Evolutionary conservation across 2,888 invertebrate species (phyloP).

Genomic region (Papilio demoleus): DNA sequence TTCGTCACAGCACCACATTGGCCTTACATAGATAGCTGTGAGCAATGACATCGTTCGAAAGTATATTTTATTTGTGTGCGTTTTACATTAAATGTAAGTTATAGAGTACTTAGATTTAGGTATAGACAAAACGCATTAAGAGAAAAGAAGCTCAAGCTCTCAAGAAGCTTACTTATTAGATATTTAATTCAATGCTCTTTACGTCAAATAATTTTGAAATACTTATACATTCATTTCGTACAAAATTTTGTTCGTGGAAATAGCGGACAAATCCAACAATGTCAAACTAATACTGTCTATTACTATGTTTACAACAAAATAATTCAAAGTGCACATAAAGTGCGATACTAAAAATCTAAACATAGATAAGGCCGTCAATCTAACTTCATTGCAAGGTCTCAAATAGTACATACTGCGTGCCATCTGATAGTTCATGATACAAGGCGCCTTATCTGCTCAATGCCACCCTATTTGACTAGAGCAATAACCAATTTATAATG

Average conservation of each 20-base stretch:
- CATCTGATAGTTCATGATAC: constrained; percentile 67
- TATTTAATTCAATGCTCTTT: no score
- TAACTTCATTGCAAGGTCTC: constrained; percentile 40
- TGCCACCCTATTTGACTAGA: constrained; percentile 60
- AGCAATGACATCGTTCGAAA: constrained; percentile 51
- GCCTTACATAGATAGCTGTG: constrained; percentile 50
- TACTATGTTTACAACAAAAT: constrained; percentile 1
- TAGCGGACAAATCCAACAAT: background rate
- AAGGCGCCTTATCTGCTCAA: constrained; percentile 72
- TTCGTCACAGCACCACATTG: constrained; percentile 52
- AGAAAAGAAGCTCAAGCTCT: no score
- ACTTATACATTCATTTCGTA: no score
- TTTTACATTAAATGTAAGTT: constrained; percentile 18
- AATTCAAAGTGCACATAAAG: constrained; percentile 10
- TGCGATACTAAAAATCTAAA: constrained; percentile 29
- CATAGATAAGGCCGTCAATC: constrained; percentile 26
- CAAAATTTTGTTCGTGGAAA: background rate
- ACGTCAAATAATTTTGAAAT: no score
- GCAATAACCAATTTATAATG: constrained; percentile 54
- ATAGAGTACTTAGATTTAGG: background rate
- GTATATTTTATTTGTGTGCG: constrained; percentile 44
- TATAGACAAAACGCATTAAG: background rate
- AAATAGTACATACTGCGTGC: constrained; percentile 48
- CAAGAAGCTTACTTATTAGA: no score
- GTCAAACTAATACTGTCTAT: background rate